Evolutionary conservation across 1,140 invertebrate genomes (phyloP).

Genomic region (Drosophila lowei): DNA sequence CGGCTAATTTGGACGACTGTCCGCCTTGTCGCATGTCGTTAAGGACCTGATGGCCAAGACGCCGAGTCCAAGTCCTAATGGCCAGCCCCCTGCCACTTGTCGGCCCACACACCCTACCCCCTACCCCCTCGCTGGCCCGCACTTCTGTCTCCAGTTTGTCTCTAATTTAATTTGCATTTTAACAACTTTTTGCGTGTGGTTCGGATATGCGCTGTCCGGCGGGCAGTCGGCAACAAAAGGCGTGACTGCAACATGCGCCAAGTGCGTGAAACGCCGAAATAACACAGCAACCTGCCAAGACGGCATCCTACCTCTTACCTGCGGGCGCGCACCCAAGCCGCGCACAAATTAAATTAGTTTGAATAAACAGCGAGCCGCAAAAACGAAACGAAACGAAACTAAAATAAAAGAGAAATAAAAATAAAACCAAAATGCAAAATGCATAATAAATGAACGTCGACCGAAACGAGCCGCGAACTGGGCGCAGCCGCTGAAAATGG

Average conservation of each 20-base stretch:
- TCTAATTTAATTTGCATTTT: constrained; percentile 82
- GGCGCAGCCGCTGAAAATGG: constrained; percentile 66
- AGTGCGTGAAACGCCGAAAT: constrained; percentile 79
- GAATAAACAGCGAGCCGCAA: constrained; percentile 73
- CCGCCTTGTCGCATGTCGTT: constrained; percentile 17
- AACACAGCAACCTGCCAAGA: constrained; percentile 75
- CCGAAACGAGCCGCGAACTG: constrained; percentile 30
- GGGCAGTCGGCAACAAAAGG: constrained; percentile 69
- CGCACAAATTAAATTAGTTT: constrained; percentile 81
- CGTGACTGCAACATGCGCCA: constrained; percentile 80
- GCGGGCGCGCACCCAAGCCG: constrained; percentile 68
- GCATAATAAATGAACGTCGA: constrained; percentile 76
- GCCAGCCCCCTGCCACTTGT: constrained; percentile 32
- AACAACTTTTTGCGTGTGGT: constrained; percentile 81
- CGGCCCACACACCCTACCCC: constrained; percentile 41
- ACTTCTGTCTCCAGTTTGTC: constrained; percentile 59
- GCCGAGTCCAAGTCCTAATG: background rate
- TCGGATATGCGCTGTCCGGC: constrained; percentile 24
- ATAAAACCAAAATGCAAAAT: constrained; percentile 63
- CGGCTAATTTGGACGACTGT: no score
- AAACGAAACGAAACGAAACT: constrained; percentile 51
- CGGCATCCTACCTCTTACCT: constrained; percentile 37
- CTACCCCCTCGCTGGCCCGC: no score
- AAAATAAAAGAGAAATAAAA: constrained; percentile 45
- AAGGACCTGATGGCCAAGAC: constrained; percentile 6